Evolutionary conservation across 2,888 invertebrate species (phyloP).

Genomic region (Lamproptera curius): DNA sequence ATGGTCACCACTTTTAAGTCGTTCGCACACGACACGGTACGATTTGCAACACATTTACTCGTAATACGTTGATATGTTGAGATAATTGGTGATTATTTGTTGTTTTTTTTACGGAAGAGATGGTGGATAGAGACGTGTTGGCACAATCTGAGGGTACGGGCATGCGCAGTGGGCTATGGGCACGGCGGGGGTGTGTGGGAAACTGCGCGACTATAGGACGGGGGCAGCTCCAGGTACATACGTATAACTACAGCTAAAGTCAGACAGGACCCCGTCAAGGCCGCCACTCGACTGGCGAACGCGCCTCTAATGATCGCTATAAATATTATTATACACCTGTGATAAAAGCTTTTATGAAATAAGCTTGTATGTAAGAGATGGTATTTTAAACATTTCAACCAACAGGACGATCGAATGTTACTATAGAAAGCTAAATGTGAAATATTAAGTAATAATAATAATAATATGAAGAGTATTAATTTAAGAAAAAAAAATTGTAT

Average conservation of each 20-base stretch:
- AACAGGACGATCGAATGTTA: too few species aligned
- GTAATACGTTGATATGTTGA: neutral
- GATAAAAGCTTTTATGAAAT: neutral
- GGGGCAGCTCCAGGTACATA: conserved; percentile 44
- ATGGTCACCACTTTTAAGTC: conserved; percentile 21
- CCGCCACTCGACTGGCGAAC: conserved; percentile 31
- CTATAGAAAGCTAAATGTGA: neutral
- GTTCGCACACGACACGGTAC: neutral
- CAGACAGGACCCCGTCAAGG: conserved; percentile 46
- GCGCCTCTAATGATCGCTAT: conserved; percentile 1
- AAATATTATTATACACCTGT: neutral
- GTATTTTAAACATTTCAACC: too few species aligned
- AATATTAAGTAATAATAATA: neutral
- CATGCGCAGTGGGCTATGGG: conserved; percentile 60
- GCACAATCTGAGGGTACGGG: conserved; percentile 54
- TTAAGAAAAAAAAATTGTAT: neutral
- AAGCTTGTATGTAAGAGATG: neutral
- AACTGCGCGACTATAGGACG: conserved; percentile 59
- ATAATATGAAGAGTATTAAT: neutral
- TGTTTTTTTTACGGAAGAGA: conserved; percentile 30
- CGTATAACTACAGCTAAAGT: conserved; percentile 23
- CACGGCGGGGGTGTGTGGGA: conserved; percentile 61
- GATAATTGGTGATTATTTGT: neutral
- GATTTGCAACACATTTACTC: too few species aligned
- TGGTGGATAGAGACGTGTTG: conserved; percentile 56